Evolutionary conservation across 2,113 vertebrate species (phyloP).

Genomic region (Saimiri boliviensis): DNA sequence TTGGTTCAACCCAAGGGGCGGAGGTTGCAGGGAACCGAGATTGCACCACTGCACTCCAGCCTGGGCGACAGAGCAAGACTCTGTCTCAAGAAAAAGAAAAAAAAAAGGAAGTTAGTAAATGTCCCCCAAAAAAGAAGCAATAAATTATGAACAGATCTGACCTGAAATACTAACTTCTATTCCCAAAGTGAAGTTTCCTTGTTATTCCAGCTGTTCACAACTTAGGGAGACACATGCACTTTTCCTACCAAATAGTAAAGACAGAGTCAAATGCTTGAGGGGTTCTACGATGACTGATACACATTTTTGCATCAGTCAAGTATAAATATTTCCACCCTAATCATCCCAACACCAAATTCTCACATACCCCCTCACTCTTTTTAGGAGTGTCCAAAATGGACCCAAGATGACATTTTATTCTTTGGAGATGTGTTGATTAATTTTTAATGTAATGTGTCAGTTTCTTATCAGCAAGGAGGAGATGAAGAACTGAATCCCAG

Average conservation of each 20-base stretch:
- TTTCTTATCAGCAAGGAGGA: neutral
- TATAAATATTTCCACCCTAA: constrained; percentile 5
- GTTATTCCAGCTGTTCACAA: neutral
- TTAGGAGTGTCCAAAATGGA: neutral
- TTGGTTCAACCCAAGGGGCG: too few relatives aligned
- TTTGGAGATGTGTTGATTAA: neutral
- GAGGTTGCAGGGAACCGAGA: too few relatives aligned
- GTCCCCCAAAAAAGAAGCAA: neutral
- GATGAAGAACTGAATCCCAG: neutral
- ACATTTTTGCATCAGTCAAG: neutral
- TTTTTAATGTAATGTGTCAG: neutral
- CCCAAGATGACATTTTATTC: neutral
- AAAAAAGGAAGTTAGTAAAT: neutral
- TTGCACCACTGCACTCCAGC: too few relatives aligned
- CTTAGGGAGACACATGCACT: neutral
- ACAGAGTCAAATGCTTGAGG: neutral
- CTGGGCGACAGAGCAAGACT: too few relatives aligned
- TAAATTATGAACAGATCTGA: neutral
- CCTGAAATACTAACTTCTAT: neutral
- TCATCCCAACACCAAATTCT: neutral
- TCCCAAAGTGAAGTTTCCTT: neutral
- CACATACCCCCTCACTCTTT: neutral
- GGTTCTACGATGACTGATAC: neutral
- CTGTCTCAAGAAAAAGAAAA: too few relatives aligned
- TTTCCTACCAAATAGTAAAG: neutral